A percentile compares a stretch with the other conserved stretches of the same genome.
Evolutionary conservation across 2,888 invertebrate species (phyloP).

Genomic region (Linnaemya vulpina): DNA sequence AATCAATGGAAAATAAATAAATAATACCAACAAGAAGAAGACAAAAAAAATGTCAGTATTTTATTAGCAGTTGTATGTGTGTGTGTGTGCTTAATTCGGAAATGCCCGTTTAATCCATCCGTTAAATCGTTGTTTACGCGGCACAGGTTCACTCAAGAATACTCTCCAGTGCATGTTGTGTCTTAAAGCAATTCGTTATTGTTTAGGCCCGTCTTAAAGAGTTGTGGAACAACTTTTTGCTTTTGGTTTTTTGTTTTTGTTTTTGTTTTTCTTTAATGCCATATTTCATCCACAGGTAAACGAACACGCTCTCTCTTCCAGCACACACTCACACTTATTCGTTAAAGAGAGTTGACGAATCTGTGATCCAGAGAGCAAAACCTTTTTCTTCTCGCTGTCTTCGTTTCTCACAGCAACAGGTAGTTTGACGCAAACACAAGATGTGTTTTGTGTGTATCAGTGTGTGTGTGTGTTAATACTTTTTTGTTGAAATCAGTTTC

Average conservation of each 20-base stretch:
- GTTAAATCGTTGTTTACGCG: conserved; percentile 77
- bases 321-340: background rate
- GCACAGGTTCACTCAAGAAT: conserved; percentile 79
- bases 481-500: background rate
- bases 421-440: conserved; percentile 30
- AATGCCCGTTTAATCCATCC: conserved; percentile 70
- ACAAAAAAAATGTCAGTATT: conserved; percentile 56
- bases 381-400: background rate
- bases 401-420: conserved; percentile 36
- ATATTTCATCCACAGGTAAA: conserved; percentile 20
- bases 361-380: too few relatives aligned
- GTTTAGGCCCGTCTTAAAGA: conserved; percentile 59
- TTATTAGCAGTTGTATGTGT: conserved; percentile 31
- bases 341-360: conserved; percentile 10
- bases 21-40: too few relatives aligned
- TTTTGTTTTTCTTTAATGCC: background rate
- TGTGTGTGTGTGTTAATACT: background rate
- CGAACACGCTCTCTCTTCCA: conserved; percentile 39
- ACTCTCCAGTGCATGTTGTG: conserved; percentile 67
- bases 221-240: conserved; percentile 67
- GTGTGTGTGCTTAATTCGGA: conserved; percentile 35
- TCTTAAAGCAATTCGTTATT: conserved; percentile 66
- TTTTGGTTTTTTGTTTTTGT: too few relatives aligned
- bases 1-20: conserved; percentile 68
- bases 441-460: background rate